phyloP scores from a whole-genome alignment of 2,797 vertebrate species.

The Lepidocolaptes lacrymiger region DNA sequence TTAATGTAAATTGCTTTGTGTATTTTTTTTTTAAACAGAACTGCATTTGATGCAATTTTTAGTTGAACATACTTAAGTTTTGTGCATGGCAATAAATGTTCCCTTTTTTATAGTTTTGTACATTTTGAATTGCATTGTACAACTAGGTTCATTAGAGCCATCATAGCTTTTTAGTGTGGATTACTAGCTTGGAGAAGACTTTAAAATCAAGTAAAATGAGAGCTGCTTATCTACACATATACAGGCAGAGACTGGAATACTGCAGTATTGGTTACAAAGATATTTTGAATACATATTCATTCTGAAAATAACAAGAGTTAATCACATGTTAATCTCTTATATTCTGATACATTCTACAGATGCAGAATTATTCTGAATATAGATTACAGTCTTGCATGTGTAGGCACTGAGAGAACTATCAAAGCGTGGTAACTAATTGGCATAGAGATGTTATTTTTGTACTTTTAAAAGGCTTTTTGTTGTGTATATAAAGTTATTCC shows the following conservation, averaged over 20 bases:
- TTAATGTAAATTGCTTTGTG: constrained; percentile 74
- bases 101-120: constrained; percentile 78
- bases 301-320: constrained; percentile 41
- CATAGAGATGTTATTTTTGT: constrained; percentile 82
- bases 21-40: neutral
- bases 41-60: constrained; percentile 74
- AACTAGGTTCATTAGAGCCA: constrained; percentile 58
- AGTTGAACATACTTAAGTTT: constrained; percentile 62
- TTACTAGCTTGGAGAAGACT: constrained; percentile 53
- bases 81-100: constrained; percentile 74
- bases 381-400: constrained; percentile 70
- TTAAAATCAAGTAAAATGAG: constrained; percentile 56
- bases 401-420: constrained; percentile 65
- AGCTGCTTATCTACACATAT: constrained; percentile 60
- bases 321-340: constrained; percentile 40
- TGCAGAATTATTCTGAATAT: constrained; percentile 27
- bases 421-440: constrained; percentile 71
- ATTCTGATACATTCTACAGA: constrained; percentile 46
- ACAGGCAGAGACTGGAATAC: constrained; percentile 66
- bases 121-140: constrained; percentile 74
- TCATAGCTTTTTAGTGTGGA: constrained; percentile 56
- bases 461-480: constrained; percentile 76
- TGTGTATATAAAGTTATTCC: constrained; percentile 79
- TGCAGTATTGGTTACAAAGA: constrained; percentile 71
- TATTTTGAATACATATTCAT: constrained; percentile 69